Base-by-base conservation (phyloP, 2,797 vertebrate species). In the Dendrocincla fuliginosa region DNA sequence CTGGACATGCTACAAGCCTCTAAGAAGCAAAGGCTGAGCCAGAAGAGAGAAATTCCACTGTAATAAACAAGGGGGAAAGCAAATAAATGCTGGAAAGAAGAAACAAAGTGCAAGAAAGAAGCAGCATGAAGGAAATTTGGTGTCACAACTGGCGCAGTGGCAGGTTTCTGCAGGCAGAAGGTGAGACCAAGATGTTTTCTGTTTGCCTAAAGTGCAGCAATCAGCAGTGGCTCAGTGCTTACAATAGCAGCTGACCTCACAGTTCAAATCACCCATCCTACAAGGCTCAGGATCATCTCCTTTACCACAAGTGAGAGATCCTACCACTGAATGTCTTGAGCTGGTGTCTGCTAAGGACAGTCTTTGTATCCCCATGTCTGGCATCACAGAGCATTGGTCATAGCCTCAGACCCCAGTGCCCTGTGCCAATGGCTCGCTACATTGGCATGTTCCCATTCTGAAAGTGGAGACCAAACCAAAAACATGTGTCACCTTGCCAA, bases 401-500 rank as follows among this genome's bases (percentile, higher is more conserved):
- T 11, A 24, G 76, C 68, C 85, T 88, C 76, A 86, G 50, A 41
- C 61, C 89, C 76, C 57, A 53, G n/a, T 3, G 25, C 24, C 78
- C 64, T 30, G 60, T 60, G 64, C 76, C 79, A 49, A 2, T 16
- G 53, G 79, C 61, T 93, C 89, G 80, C 47, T 32, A 5, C 63
- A 74, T 60, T 1, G 7, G 61, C 84, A 46, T 47, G 76, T 56
- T 90, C 76, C 71, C 15, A 0, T 73, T 71, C 69, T 73, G 59
- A 92, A 86, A 89, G 61, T 24, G 85, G 68, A 93, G 93, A 88
- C 67, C 83, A 95, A 86, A 90, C 73, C 47, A 67, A 76, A 93
- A 84, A 15, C 87, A 27, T 3, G 16, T 39, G 33, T 57, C 32
- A 5, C 19, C 59, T 73, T 79, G 84, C 91, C 92, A 95, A 86